Evolutionary conservation across 2,113 vertebrate species (phyloP).

Genomic region (Megaptera novaeangliae): DNA sequence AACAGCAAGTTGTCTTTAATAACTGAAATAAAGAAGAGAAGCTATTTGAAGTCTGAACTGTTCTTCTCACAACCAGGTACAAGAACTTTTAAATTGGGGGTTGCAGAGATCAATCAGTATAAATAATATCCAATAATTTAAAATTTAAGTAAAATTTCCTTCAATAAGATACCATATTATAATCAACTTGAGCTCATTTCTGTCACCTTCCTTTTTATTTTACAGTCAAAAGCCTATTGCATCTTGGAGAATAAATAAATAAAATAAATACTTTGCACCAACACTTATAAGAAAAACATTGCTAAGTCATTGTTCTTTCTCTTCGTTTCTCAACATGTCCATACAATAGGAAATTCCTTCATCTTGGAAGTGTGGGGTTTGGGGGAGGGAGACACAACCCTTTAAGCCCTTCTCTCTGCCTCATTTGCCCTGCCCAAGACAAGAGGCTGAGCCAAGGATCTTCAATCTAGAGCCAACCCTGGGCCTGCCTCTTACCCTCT

Average conservation of each 20-base stretch:
- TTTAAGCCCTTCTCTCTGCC: not conserved
- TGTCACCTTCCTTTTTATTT: not conserved
- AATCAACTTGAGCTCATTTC: not conserved
- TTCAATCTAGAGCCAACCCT: not conserved
- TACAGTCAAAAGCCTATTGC: not conserved
- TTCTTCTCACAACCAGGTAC: not conserved
- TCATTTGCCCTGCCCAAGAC: not conserved
- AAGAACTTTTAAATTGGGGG: not conserved
- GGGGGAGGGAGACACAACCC: not conserved
- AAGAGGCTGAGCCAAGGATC: not conserved
- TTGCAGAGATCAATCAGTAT: not conserved
- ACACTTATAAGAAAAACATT: not conserved
- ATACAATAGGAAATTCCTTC: not conserved
- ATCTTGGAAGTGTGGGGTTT: not conserved
- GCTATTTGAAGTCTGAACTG: not conserved
- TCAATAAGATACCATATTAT: not conserved
- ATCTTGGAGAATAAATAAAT: not conserved
- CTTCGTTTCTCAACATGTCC: not conserved
- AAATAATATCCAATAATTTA: not conserved
- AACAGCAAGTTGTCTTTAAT: not conserved
- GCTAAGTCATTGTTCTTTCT: not conserved
- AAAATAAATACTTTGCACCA: not conserved
- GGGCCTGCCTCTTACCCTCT: not conserved
- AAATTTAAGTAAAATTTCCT: not conserved
- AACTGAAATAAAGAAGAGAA: not conserved